Percentiles rank a stretch among this genome's conserved stretches.
These are phyloP conservation scores for Lontra canadensis DNA, from an alignment of 2,113 vertebrate genomes.

Conservation along the genomic window DNA sequence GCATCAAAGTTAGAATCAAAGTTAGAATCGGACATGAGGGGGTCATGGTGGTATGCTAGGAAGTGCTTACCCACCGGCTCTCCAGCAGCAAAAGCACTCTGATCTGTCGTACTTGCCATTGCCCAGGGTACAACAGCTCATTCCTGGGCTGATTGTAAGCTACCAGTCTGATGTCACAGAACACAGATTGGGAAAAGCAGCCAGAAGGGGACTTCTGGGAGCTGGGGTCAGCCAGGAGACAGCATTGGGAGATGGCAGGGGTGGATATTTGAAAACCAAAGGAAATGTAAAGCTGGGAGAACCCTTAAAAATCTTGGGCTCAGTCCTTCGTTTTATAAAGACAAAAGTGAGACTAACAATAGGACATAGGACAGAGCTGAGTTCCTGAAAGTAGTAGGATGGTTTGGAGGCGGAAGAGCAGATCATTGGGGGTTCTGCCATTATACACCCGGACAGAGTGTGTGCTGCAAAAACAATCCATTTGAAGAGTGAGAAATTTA, in stretches of 20 bases:
- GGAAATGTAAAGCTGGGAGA: not conserved
- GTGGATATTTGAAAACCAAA: not conserved
- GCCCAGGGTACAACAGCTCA: not conserved
- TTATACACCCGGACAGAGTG: not conserved
- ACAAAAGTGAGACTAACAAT: not conserved
- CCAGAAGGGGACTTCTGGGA: not conserved
- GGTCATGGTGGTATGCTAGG: no score
- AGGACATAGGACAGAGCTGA: not conserved
- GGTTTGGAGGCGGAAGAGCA: not conserved
- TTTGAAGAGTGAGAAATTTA: not conserved
- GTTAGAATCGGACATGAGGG: not conserved
- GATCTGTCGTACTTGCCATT: not conserved
- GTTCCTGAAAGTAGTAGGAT: not conserved
- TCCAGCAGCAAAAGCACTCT: not conserved
- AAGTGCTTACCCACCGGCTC: not conserved
- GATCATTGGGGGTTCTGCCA: not conserved
- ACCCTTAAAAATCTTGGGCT: not conserved
- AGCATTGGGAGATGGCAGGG: not conserved
- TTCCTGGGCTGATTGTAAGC: not conserved
- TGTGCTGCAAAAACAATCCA: not conserved
- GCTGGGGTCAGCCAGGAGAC: not conserved
- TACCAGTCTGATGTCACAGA: not conserved
- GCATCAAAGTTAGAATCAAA: not conserved
- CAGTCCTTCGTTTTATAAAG: not conserved
- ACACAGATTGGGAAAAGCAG: not conserved